Conservation (phyloP, 2,888 invertebrate genomes). For the Eupithecia subumbrata region DNA sequence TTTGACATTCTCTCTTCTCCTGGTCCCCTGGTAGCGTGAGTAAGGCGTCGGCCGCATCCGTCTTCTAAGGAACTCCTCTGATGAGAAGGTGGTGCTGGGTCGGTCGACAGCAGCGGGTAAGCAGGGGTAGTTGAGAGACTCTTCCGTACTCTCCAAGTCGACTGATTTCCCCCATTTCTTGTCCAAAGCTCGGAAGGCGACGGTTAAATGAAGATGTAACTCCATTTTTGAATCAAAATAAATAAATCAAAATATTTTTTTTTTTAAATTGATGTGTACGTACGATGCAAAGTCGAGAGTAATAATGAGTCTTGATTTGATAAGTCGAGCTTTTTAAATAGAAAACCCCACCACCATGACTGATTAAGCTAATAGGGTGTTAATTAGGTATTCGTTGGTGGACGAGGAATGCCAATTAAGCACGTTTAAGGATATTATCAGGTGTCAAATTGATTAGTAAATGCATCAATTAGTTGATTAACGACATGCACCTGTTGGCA, state of each 20-base stretch:
- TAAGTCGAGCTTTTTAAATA: slow-evolving; percentile 22
- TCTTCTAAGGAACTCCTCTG: slow-evolving; percentile 60
- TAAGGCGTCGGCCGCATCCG: slow-evolving; percentile 51
- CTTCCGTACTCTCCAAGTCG: slow-evolving; percentile 57
- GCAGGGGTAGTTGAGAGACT: slow-evolving; percentile 45
- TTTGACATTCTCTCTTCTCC: slow-evolving; percentile 45
- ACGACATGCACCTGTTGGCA: slow-evolving; percentile 16
- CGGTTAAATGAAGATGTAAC: slow-evolving; percentile 64
- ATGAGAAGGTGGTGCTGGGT: slow-evolving; percentile 61
- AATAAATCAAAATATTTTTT: no score
- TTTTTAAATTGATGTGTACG: slow-evolving; percentile 8
- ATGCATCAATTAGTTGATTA: slow-evolving; percentile 28
- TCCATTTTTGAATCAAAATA: slow-evolving; percentile 57
- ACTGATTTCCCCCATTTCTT: slow-evolving; percentile 65
- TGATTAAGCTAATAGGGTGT: slow-evolving; percentile 35
- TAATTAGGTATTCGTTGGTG: slow-evolving; percentile 21
- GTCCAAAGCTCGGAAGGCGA: slow-evolving; percentile 63
- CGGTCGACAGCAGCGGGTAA: slow-evolving; percentile 56
- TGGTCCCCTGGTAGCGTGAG: slow-evolving; percentile 44
- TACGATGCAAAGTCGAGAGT: slow-evolving; percentile 12
- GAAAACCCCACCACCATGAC: slow-evolving; percentile 18
- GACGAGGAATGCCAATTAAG: slow-evolving; percentile 26
- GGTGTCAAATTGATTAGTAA: slow-evolving; percentile 35
- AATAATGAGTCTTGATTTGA: slow-evolving; percentile 21
- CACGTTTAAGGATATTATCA: slow-evolving; percentile 11